phyloP scores from a whole-genome alignment of 2,113 vertebrate genomes.

The Sterna hirundo region DNA sequence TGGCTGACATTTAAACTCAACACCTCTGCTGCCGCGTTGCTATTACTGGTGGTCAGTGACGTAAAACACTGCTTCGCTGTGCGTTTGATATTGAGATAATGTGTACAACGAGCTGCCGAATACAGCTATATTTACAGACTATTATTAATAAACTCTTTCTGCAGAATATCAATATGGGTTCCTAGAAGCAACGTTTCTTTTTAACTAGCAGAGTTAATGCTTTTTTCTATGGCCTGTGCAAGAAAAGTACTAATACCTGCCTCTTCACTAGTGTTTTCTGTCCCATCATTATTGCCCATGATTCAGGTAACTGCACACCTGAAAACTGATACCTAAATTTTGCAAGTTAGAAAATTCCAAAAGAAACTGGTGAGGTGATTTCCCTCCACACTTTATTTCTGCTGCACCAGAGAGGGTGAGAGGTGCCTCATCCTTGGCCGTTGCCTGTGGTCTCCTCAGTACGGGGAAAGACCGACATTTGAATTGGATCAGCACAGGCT shows the following conservation, averaged over 20 bases:
- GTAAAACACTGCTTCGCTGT: neutral
- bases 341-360: neutral
- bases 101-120: neutral
- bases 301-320: neutral
- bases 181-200: neutral
- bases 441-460: neutral
- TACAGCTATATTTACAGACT: neutral
- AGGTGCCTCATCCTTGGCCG: neutral
- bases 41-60: constrained; percentile 40
- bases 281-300: neutral
- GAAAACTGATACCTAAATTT: neutral
- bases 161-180: neutral
- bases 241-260: neutral
- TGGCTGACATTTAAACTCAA: constrained; percentile 64
- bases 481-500: neutral
- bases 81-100: neutral
- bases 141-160: neutral
- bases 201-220: neutral
- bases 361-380: neutral
- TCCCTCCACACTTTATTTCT: neutral
- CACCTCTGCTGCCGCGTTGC: constrained; percentile 43
- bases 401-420: neutral
- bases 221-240: neutral
- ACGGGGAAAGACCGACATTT: neutral
- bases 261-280: neutral